Conservation (phyloP, 2,888 invertebrate genomes). For the Ennomos erosarius region DNA sequence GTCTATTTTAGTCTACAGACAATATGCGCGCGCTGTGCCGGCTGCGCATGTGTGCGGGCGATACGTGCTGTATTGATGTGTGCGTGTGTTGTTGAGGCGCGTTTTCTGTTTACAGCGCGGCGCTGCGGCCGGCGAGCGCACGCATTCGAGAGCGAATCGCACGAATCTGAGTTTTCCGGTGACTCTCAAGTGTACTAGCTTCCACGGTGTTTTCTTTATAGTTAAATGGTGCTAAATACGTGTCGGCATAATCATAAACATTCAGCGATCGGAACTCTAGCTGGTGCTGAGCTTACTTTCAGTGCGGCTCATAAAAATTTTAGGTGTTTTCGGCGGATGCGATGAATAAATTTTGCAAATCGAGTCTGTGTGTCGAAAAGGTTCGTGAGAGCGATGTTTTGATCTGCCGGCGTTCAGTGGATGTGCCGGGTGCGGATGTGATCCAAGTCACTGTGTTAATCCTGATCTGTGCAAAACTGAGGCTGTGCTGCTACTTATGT, state of each 20-base stretch:
- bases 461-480: conserved; percentile 63
- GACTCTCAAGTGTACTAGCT: conserved; percentile 66
- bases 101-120: conserved; percentile 84
- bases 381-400: conserved; percentile 81
- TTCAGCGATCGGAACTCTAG: conserved; percentile 50
- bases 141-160: conserved; percentile 84
- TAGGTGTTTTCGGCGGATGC: conserved; percentile 82
- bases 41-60: conserved; percentile 56
- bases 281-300: conserved; percentile 62
- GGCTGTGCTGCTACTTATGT: conserved; percentile 54
- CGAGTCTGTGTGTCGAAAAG: conserved; percentile 82
- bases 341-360: conserved; percentile 85
- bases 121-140: conserved; percentile 85
- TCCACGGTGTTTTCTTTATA: conserved; percentile 74
- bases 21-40: conserved; percentile 70
- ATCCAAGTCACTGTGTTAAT: conserved; percentile 59
- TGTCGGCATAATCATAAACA: conserved; percentile 66
- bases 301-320: conserved; percentile 75
- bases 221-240: conserved; percentile 73
- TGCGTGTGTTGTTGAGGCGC: conserved; percentile 78
- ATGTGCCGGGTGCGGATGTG: conserved; percentile 76
- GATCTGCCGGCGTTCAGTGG: conserved; percentile 76
- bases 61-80: conserved; percentile 60
- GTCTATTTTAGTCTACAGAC: conserved; percentile 72
- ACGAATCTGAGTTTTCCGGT: conserved; percentile 76